Percentiles rank a stretch among this genome's conserved stretches.
Evolutionary conservation across 2,797 vertebrate genomes (phyloP).

Genomic region (Bradypodion ventrale): DNA sequence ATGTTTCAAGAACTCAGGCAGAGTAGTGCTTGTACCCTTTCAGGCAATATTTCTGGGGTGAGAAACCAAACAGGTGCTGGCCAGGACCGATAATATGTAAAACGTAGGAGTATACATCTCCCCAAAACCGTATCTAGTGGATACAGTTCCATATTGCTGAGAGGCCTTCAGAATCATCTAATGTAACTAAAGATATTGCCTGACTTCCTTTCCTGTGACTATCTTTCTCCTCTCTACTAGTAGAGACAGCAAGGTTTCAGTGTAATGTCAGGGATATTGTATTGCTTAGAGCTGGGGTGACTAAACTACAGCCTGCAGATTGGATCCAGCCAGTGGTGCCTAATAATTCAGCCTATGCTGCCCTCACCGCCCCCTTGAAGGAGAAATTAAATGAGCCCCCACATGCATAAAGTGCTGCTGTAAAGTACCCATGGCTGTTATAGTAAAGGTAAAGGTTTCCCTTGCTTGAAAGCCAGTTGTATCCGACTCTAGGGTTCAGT

Average conservation of each 20-base stretch:
- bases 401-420: too few species aligned
- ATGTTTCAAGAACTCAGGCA: neutral
- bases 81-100: neutral
- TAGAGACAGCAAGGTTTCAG: neutral
- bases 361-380: too few species aligned
- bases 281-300: neutral
- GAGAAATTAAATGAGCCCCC: too few species aligned
- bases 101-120: neutral
- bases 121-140: neutral
- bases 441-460: too few species aligned
- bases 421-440: too few species aligned
- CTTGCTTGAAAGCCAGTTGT: too few species aligned
- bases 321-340: too few species aligned
- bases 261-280: neutral
- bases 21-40: neutral
- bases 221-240: neutral
- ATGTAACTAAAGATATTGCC: neutral
- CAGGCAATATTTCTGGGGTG: neutral
- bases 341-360: too few species aligned
- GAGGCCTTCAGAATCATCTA: neutral
- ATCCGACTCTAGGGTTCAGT: too few species aligned
- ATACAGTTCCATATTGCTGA: too few species aligned
- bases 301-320: too few species aligned
- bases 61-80: neutral
- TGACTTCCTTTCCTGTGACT: neutral